Evolutionary conservation across 2,113 vertebrate genomes (phyloP).

Genomic region (Stegostoma tigrinum): DNA sequence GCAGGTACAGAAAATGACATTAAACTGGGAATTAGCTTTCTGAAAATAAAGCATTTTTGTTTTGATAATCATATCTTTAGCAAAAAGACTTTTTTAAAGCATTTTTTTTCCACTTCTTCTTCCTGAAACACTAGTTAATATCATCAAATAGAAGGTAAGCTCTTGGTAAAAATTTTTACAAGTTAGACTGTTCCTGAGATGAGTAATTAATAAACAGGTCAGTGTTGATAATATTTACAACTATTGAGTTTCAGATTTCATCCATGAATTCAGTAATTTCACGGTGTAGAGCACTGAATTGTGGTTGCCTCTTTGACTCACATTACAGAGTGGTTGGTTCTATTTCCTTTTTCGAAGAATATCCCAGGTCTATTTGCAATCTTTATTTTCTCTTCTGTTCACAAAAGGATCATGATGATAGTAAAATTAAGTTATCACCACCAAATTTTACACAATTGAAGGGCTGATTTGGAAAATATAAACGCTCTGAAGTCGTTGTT

Average conservation of each 20-base stretch:
- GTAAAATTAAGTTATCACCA: no score
- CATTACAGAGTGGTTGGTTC: background rate
- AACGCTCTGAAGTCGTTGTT: background rate
- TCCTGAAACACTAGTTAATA: background rate
- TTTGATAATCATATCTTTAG: background rate
- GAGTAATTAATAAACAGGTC: background rate
- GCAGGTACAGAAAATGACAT: background rate
- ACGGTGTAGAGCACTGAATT: no score
- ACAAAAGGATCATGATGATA: background rate
- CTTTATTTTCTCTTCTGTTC: background rate
- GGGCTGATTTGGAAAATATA: background rate
- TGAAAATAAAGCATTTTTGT: background rate
- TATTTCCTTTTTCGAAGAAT: background rate
- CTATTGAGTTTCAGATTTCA: background rate
- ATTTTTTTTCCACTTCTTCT: background rate
- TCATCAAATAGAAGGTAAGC: background rate
- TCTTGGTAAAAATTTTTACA: background rate
- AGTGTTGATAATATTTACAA: background rate
- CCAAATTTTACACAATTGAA: background rate
- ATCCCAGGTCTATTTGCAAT: background rate
- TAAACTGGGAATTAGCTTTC: background rate
- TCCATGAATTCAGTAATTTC: background rate
- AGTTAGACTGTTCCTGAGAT: background rate
- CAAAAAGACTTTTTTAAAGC: background rate
- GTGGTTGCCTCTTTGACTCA: background rate